These are phyloP conservation scores for Cyphomyrus plagiostoma DNA, from an alignment of 2,113 vertebrate species.

Conservation along the genomic window DNA sequence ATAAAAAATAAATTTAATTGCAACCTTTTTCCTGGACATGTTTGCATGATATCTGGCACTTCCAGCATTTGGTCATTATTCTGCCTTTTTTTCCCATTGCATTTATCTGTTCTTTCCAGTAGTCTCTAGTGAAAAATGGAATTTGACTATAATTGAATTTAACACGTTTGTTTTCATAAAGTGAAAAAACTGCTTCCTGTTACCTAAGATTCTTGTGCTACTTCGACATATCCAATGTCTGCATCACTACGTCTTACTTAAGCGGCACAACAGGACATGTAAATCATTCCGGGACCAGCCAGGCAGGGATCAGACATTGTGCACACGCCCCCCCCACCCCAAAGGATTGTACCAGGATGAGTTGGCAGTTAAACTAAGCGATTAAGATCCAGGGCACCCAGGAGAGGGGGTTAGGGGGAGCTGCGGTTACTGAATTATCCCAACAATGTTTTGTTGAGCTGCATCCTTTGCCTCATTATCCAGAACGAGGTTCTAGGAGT, in stretches of 20 bases:
- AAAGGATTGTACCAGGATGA: neutral
- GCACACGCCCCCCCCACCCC: neutral
- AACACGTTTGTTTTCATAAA: neutral
- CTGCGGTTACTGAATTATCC: constrained; percentile 49
- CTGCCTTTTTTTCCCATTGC: neutral
- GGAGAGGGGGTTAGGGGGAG: neutral
- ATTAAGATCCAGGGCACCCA: constrained; percentile 42
- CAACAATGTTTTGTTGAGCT: constrained; percentile 56
- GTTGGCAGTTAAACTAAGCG: constrained; percentile 32
- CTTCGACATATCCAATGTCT: neutral
- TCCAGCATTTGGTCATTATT: neutral
- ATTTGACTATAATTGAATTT: neutral
- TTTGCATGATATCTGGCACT: neutral
- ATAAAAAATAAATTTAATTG: neutral
- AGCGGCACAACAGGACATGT: neutral
- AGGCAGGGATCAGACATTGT: neutral
- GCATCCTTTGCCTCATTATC: constrained; percentile 64
- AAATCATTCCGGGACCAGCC: neutral
- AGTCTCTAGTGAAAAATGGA: neutral
- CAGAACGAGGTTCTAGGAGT: constrained; percentile 57
- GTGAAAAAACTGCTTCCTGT: neutral
- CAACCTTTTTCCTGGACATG: neutral
- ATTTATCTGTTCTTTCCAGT: neutral
- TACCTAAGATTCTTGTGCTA: neutral
- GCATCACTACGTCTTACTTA: neutral